Conservation (phyloP, 2,888 invertebrate species). For the Hyalella azteca region DNA sequence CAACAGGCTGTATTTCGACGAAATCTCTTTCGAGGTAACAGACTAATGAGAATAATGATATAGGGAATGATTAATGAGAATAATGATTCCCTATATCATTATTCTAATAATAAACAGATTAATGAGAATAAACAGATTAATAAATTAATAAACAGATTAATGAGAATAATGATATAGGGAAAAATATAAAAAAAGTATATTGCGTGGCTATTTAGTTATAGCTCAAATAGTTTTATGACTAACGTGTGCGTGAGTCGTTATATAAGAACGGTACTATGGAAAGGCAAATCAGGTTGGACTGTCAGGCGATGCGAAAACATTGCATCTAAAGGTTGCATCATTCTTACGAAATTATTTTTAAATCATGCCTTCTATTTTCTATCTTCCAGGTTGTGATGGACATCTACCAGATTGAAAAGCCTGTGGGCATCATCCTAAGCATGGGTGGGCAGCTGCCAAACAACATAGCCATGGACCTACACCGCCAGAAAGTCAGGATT, state of each 20-base stretch:
- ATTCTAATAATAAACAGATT: not conserved
- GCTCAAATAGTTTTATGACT: too few relatives aligned
- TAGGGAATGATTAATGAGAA: not conserved
- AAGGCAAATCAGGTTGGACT: too few relatives aligned
- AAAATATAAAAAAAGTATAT: too few relatives aligned
- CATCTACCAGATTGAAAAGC: conserved; percentile 91
- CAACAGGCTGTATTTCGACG: conserved; percentile 97
- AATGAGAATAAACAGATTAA: not conserved
- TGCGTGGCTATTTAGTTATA: too few relatives aligned
- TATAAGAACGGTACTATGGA: too few relatives aligned
- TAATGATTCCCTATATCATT: not conserved
- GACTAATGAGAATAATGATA: not conserved
- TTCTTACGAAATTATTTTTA: too few relatives aligned
- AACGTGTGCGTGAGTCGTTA: too few relatives aligned
- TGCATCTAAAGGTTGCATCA: too few relatives aligned
- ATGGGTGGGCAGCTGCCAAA: conserved; percentile 99
- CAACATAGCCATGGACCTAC: conserved; percentile 99
- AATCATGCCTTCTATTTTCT: not conserved
- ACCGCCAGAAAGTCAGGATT: conserved; percentile 86
- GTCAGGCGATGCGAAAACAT: too few relatives aligned
- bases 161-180: not conserved
- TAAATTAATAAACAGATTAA: conserved; percentile 38
- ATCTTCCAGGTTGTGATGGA: conserved; percentile 84
- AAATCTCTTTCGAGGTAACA: conserved; percentile 89
- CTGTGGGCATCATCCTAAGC: conserved; percentile 91